Percentiles rank a stretch among this genome's conserved stretches.
Conservation (phyloP, 2,888 invertebrate species). For the Antheraea assamensis region DNA sequence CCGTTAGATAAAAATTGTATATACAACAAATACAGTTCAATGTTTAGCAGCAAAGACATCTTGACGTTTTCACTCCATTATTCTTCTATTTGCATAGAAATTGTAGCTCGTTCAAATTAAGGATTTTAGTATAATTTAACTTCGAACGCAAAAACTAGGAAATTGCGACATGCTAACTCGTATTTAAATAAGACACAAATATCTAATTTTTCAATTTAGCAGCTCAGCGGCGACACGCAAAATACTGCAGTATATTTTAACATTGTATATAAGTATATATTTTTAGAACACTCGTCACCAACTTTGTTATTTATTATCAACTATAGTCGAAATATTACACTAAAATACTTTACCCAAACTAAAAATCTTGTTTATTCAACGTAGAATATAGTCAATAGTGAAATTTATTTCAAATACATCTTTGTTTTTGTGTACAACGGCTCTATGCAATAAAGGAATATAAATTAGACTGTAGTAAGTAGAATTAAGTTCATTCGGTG, state of each 20-base stretch:
- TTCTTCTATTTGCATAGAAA: background rate
- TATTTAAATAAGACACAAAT: background rate
- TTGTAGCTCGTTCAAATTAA: conserved; percentile 8
- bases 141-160: background rate
- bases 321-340: background rate
- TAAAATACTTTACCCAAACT: background rate
- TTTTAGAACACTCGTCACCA: background rate
- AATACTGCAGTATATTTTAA: background rate
- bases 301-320: background rate
- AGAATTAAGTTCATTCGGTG: conserved; percentile 28
- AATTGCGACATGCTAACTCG: conserved; percentile 20
- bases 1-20: background rate
- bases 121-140: background rate
- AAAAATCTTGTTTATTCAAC: no score
- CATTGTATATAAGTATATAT: background rate
- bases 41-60: background rate
- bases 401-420: no score
- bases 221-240: background rate
- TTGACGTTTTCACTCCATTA: background rate
- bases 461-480: background rate
- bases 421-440: background rate
- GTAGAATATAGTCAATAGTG: no score
- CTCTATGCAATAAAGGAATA: background rate
- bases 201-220: conserved; percentile 25
- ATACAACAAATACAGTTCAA: background rate